Evolutionary conservation across 2,113 vertebrate species (phyloP).

Genomic region (Trematomus loennbergii): DNA sequence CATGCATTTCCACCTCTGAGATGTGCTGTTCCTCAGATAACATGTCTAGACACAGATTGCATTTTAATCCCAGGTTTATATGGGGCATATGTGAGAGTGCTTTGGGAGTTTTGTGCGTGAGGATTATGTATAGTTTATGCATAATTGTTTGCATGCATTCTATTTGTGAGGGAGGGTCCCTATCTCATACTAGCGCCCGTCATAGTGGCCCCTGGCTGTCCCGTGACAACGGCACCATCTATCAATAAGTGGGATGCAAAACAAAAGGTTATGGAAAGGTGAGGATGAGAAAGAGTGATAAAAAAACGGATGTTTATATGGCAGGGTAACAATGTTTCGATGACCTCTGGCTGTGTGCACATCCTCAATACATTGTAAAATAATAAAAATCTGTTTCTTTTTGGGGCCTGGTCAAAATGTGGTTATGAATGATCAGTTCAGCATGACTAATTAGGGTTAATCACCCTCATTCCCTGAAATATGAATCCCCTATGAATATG

Average conservation of each 20-base stretch:
- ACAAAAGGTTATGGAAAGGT: not conserved
- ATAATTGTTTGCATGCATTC: not conserved
- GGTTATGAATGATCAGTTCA: conserved; percentile 54
- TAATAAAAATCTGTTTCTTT: conserved; percentile 26
- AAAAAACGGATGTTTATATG: conserved; percentile 1
- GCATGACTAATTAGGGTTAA: conserved; percentile 63
- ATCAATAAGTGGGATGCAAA: not conserved
- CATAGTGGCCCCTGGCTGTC: not conserved
- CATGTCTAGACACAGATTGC: not conserved
- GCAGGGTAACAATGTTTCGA: conserved; percentile 10
- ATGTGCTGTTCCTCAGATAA: not conserved
- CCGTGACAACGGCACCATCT: too few relatives aligned
- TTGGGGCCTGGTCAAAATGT: conserved; percentile 28
- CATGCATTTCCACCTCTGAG: not conserved
- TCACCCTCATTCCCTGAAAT: conserved; percentile 52
- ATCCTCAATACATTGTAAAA: conserved; percentile 30
- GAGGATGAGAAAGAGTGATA: not conserved
- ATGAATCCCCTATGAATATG: conserved; percentile 57
- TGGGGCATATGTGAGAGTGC: not conserved
- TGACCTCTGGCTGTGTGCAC: conserved; percentile 17
- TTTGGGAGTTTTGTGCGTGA: not conserved
- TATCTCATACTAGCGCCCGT: not conserved
- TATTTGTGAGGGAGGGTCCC: not conserved
- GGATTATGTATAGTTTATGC: not conserved
- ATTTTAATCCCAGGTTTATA: not conserved